Base-by-base conservation (phyloP, 2,797 vertebrate species). In the Gadopsis bispinosus region DNA sequence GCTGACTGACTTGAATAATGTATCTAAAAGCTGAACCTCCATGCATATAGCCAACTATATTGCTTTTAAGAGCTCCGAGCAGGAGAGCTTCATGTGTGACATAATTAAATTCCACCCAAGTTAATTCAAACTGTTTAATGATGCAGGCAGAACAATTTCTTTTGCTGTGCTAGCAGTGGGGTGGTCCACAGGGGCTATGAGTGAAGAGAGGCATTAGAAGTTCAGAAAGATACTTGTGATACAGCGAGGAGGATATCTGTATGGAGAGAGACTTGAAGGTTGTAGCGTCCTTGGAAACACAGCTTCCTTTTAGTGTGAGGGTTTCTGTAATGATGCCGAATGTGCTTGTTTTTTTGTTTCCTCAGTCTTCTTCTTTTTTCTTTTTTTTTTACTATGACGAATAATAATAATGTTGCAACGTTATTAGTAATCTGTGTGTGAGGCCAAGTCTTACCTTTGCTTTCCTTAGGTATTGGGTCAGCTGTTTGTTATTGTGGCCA, bases 101-200 rank as follows among this genome's bases (percentile, higher is more conserved):
- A 93, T 93, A 93, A 95, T 94, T 95, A 91, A 93, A 93, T 93
- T 93, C 88, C 79, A 88, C 75, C 91, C 84, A 80, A 94, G 91
- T 92, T 94, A 93, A 95, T 95, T 95, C 90, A 91, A 87, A 91
- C 84, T 91, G 93, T 93, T 94, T 93, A 95, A 95, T 95, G 94
- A 92, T 93, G 93, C 94, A 91, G 87, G 82, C 84, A 92, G 88
- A 93, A 92, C 89, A 84, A 83, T 93, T 94, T 93, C 70, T 93
- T 93, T 90, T 60, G 85, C 83, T 75, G 81, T 86, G 90, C 88
- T 85, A 88, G 87, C 78, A 73, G 84, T 70, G 75, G 82, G 85
- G 71, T 74, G 85, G 86, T 91, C 90, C 83, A 35, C 70, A 8
- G 92, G 89, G 92, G 87, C 85, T 50, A 29, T 8, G 68, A 87